These are phyloP conservation scores for Heliangelus exortis DNA, from an alignment of 2,797 vertebrate species.

Conservation along the genomic window DNA sequence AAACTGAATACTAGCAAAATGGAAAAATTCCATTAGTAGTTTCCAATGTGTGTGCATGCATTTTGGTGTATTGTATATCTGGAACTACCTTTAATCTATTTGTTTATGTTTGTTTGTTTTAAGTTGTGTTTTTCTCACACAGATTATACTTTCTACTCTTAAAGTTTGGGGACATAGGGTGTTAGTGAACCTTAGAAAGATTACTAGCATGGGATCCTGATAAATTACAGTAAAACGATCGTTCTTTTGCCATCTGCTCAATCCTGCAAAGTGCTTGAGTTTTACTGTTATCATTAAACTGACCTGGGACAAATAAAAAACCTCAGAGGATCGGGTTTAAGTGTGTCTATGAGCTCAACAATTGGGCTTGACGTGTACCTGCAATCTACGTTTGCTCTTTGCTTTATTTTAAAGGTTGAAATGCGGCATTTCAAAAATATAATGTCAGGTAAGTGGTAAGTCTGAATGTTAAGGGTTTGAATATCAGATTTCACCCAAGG, in stretches of 20 bases:
- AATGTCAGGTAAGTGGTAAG: constrained; percentile 25
- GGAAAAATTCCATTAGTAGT: background rate
- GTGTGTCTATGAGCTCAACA: background rate
- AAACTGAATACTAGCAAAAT: background rate
- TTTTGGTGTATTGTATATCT: background rate
- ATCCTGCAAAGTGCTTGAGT: background rate
- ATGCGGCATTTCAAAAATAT: constrained; percentile 46
- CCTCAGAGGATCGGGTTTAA: background rate
- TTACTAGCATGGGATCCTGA: background rate
- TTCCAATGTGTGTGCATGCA: background rate
- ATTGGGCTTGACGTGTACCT: background rate
- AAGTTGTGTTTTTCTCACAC: background rate
- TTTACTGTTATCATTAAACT: background rate
- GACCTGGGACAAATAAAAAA: background rate
- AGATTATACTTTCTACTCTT: background rate
- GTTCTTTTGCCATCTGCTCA: background rate
- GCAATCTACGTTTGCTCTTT: background rate
- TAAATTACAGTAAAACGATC: background rate
- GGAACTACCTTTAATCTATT: background rate
- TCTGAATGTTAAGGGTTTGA: constrained; percentile 34
- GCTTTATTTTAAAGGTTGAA: constrained; percentile 53
- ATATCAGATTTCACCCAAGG: background rate
- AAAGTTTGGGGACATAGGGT: background rate
- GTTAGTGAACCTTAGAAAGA: background rate
- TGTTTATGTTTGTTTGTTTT: background rate